These are phyloP conservation scores for Lanistes nyassanus DNA, from an alignment of 1,140 invertebrate genomes.

Conservation along the genomic window DNA sequence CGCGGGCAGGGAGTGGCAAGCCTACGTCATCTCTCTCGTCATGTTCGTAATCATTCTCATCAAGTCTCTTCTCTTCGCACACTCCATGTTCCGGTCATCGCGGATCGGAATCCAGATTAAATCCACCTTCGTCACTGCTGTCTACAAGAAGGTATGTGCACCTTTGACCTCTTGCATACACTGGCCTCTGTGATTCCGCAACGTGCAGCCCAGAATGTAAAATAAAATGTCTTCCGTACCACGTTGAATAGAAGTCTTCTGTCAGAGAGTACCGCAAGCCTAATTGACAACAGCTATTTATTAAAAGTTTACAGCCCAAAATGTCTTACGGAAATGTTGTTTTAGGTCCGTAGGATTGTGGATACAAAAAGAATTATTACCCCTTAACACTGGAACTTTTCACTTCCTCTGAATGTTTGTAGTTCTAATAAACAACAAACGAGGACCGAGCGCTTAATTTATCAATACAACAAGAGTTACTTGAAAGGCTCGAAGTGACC, in stretches of 20 bases:
- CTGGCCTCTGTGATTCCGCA: too few species aligned
- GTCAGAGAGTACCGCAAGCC: neutral
- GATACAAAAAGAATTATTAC: too few species aligned
- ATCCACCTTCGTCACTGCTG: constrained; percentile 26
- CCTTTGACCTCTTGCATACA: too few species aligned
- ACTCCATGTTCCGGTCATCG: constrained; percentile 12
- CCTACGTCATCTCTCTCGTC: constrained; percentile 3
- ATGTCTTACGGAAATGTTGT: too few species aligned
- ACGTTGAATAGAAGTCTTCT: neutral
- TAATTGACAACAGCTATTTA: neutral
- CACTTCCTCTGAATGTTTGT: too few species aligned
- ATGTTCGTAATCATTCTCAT: constrained; percentile 7
- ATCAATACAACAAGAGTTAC: too few species aligned
- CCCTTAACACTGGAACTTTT: too few species aligned
- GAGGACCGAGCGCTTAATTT: too few species aligned
- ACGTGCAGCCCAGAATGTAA: neutral
- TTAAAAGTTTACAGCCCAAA: too few species aligned
- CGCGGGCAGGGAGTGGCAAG: constrained; percentile 21
- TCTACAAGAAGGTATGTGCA: constrained; percentile 36
- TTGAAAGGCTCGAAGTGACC: too few species aligned
- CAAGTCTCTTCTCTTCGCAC: constrained; percentile 24
- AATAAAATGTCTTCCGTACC: neutral
- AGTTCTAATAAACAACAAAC: too few species aligned
- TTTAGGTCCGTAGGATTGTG: too few species aligned
- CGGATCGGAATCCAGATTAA: constrained; percentile 29